Evolutionary conservation across 1,140 invertebrate species (phyloP).

Genomic region (Ceratina australensis): DNA sequence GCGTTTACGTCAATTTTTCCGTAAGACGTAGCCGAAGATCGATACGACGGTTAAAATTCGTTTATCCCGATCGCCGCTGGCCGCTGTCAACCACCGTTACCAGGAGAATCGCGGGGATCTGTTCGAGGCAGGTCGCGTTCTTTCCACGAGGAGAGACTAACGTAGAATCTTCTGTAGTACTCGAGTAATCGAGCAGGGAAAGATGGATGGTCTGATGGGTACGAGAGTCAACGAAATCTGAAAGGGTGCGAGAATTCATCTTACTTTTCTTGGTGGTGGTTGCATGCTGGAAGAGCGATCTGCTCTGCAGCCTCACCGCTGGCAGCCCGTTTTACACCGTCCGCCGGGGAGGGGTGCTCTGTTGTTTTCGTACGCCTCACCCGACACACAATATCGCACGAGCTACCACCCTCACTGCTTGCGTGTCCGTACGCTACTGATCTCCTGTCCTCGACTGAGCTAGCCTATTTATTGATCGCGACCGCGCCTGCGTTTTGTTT

Average conservation of each 20-base stretch:
- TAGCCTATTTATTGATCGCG: slow-evolving; percentile 74
- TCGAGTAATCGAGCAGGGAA: neutral
- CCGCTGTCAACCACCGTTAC: neutral
- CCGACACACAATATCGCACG: slow-evolving; percentile 52
- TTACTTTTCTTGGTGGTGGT: slow-evolving; percentile 88
- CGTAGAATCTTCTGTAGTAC: slow-evolving; percentile 1
- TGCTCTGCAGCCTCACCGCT: slow-evolving; percentile 64
- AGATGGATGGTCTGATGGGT: too few species aligned
- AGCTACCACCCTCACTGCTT: slow-evolving; percentile 63
- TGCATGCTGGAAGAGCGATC: slow-evolving; percentile 82
- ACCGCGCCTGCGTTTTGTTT: slow-evolving; percentile 66
- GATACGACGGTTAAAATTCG: slow-evolving; percentile 26
- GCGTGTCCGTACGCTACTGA: slow-evolving; percentile 71
- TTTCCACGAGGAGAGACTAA: neutral
- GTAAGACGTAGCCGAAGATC: slow-evolving; percentile 32
- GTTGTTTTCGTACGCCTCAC: slow-evolving; percentile 63
- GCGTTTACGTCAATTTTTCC: slow-evolving; percentile 43
- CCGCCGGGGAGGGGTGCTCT: slow-evolving; percentile 48
- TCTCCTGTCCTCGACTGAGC: slow-evolving; percentile 68
- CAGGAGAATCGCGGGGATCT: too few species aligned
- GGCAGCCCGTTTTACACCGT: slow-evolving; percentile 62
- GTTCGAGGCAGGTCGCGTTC: too few species aligned
- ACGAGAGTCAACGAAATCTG: neutral
- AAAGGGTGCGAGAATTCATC: slow-evolving; percentile 38
- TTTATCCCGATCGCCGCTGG: slow-evolving; percentile 7